Base-by-base conservation (phyloP, 2,797 vertebrate genomes). In the Notamacropus eugenii region DNA sequence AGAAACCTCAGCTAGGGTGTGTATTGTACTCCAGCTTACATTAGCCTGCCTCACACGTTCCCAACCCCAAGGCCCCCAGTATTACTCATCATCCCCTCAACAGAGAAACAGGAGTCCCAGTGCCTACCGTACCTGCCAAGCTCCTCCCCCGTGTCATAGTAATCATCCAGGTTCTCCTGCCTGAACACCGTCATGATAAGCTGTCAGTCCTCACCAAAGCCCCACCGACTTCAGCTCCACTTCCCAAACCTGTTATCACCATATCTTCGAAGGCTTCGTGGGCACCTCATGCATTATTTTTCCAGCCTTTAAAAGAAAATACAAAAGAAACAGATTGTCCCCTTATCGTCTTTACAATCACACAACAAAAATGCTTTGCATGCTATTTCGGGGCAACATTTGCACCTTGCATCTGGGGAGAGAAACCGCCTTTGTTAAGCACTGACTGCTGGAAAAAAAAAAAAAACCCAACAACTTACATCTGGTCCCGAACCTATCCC, bases 121-220 rank as follows among this genome's bases (percentile, higher is more conserved):
- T 31, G 50, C 93, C 92, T 92, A 46, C 3, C 0, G 92, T 98
- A 99, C 99, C 99, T 99, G 98, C 99, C 99, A 57, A 99, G 99
- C 96, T 99, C 99, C 97, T 99, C 99, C 97, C 99, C 99, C 1
- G 99, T 99, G 67, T 99, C 99, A 90, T 99, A 99, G 98, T 99
- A 99, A 93, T 99, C 99, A 98, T 99, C 99, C 96, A 99, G 99
- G 98, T 99, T 99, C 98, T 99, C 99, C 98, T 99, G 99, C 98
- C 99, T 99, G 98, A 99, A 99, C 96, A 99, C 98, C 29, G 99
- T 99, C 99, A 99, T 99, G 99, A 98, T 99, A 98, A 92, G 96
- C 98, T 90, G 98, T 98, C 98, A 94, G 97, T 98, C 94, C 96
- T 98, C 97, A 97, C 97, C 97, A 92, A 93, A 92, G 91, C 96